phyloP scores from a whole-genome alignment of 2,797 vertebrate genomes.

The Myotis vivesi region DNA sequence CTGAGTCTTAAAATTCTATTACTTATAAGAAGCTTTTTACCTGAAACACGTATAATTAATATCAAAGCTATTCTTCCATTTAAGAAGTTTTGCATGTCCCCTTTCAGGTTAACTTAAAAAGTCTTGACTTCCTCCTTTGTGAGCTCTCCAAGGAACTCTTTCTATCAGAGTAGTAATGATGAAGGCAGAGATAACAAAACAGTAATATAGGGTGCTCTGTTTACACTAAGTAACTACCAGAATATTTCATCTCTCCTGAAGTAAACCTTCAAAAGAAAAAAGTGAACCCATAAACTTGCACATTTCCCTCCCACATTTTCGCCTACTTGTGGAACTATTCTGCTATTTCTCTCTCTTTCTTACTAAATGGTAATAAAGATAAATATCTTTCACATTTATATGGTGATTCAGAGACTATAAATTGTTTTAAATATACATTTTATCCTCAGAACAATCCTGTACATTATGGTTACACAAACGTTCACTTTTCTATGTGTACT shows the following conservation, averaged over 20 bases:
- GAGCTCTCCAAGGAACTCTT: not conserved
- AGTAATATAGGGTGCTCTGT: not conserved
- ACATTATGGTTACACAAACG: not conserved
- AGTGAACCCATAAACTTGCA: not conserved
- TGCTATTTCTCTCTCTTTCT: not conserved
- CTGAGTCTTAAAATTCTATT: not conserved
- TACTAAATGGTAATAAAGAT: not conserved
- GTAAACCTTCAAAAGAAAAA: conserved; percentile 16
- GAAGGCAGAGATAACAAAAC: not conserved
- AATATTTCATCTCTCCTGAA: not conserved
- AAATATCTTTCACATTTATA: not conserved
- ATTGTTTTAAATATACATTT: conserved; percentile 32
- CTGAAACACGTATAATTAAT: not conserved
- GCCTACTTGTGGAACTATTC: not conserved
- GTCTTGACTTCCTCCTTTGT: not conserved
- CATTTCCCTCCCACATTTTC: not conserved
- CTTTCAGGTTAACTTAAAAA: not conserved
- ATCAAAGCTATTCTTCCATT: not conserved
- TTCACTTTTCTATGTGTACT: not conserved
- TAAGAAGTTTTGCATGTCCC: not conserved
- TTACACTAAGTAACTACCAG: not conserved
- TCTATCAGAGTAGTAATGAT: not conserved
- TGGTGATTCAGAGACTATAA: not conserved
- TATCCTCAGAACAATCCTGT: not conserved
- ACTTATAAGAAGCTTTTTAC: not conserved